Evolutionary conservation across 2,888 invertebrate species (phyloP), one percentile per base, ranked within the genome.

Genomic region (Ptilodon capucinus): DNA sequence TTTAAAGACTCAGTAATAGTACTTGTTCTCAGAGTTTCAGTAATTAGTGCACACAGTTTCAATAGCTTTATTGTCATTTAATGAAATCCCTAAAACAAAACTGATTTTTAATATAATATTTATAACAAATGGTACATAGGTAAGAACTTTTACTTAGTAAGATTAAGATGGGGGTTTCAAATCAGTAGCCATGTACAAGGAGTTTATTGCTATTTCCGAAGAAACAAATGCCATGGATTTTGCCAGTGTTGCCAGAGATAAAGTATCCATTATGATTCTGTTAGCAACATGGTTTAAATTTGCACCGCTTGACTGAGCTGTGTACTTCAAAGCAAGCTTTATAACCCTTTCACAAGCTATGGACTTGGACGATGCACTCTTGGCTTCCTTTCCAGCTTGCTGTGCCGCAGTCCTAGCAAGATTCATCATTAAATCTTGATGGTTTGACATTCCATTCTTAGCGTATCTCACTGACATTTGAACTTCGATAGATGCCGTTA

Each of bases 191-290:
- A 86, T 81, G 64, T 89, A 91, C 45, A 91, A 69, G 1, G 91
- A 89, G 64, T 91, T 91, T 38, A 91, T 90, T 35, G 91, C 91
- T 57, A 91, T 89, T 59, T 91, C 91, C 16, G 86, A 86, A 34
- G 91, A 79, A 13, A 91, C 91, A 65, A 84, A 88, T 13, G 91
- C 87, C 91, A 91, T 90, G 3, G 91, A 90, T 60, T 90, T 91
- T 0, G 91, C 86, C 8, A 91, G 65, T 17, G 90, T 88, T 9
- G 87, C 81, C 46, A 91, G 64, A 16, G 91, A 86, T 35, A 91
- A 58, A 2, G 90, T 82, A 57, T 90, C 90, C 89, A 91, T 90
- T 6, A 90, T 76, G 46, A 91, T 79, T 70, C 90, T 83, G 60
- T 87, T 90, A 23, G 91, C 90, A 7, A 88, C 86, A 55, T 90